Evolutionary conservation across 2,888 invertebrate genomes (phyloP).

Genomic region (Sesia apiformis): DNA sequence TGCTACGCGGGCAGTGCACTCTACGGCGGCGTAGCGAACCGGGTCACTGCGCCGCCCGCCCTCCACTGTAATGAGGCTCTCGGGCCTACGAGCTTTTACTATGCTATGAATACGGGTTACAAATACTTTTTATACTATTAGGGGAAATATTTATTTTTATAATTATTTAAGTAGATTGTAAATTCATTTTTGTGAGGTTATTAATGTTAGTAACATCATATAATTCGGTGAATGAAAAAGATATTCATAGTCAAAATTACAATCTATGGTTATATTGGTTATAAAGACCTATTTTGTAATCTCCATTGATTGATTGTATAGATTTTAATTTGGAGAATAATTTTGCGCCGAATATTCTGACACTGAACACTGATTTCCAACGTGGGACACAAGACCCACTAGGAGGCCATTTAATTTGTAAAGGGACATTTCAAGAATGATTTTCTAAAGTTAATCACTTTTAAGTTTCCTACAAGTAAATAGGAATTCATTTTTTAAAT

Average conservation of each 20-base stretch:
- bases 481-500: neutral
- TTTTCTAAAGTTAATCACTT: neutral
- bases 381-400: no score
- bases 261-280: no score
- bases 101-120: neutral
- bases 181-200: neutral
- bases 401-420: no score
- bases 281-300: no score
- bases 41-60: constrained; percentile 42
- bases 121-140: no score
- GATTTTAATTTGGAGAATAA: no score
- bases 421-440: no score
- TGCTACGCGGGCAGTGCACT: constrained; percentile 58
- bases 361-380: no score
- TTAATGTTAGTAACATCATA: neutral
- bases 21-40: constrained; percentile 49
- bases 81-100: neutral
- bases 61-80: constrained; percentile 1
- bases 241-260: neutral
- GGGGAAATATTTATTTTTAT: no score
- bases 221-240: neutral
- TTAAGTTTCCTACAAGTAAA: neutral
- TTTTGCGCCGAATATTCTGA: no score
- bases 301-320: no score
- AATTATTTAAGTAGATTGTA: no score